These are phyloP conservation scores for Platysteira castanea DNA, from an alignment of 2,113 vertebrate genomes.

Conservation along the genomic window DNA sequence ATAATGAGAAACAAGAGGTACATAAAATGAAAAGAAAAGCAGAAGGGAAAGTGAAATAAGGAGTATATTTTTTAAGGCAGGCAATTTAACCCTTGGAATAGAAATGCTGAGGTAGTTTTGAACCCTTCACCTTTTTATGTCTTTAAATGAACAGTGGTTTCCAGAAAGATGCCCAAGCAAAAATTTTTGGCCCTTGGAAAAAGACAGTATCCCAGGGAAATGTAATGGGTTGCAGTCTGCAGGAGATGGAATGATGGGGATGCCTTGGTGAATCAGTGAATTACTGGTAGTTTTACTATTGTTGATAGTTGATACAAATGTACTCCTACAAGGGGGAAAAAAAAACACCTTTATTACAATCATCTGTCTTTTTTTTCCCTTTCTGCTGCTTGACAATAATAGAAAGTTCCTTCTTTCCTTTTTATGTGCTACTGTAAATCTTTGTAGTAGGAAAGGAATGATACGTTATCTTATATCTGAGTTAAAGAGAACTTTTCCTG, in stretches of 20 bases:
- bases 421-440: not conserved
- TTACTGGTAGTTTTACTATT: not conserved
- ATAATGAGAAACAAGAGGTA: not conserved
- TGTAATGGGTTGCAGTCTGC: not conserved
- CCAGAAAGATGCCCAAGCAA: not conserved
- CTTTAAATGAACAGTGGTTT: not conserved
- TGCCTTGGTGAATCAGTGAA: not conserved
- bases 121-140: not conserved
- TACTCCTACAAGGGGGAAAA: not conserved
- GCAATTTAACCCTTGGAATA: not conserved
- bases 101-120: not conserved
- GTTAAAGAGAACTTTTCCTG: not conserved
- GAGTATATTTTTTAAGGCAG: not conserved
- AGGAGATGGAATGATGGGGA: not conserved
- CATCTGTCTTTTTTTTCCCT: accelerated
- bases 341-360: not conserved
- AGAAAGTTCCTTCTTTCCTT: not conserved
- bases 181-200: not conserved
- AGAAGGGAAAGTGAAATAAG: not conserved
- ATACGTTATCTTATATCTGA: not conserved
- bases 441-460: not conserved
- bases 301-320: not conserved
- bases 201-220: not conserved
- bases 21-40: not conserved
- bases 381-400: not conserved